phyloP scores from a whole-genome alignment of 2,888 invertebrate species.

The Nemoura dubitans region DNA sequence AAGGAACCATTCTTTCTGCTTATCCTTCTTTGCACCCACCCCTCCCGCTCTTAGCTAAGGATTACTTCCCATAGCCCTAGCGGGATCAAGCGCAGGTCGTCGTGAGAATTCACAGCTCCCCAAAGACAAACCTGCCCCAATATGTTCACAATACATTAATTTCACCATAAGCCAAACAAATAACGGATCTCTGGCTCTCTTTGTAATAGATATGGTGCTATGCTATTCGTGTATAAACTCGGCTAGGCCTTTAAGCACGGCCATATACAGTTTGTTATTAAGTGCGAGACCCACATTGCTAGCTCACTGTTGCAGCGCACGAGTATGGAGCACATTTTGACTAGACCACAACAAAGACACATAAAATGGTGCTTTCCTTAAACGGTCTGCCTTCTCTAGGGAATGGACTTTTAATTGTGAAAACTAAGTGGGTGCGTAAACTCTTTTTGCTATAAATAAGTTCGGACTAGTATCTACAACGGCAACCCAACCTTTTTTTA shows the following conservation, averaged over 20 bases:
- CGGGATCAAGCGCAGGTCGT: slow-evolving; percentile 16
- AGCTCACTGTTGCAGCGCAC: neutral
- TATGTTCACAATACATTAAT: slow-evolving; percentile 43
- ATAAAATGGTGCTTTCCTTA: neutral
- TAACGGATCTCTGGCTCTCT: slow-evolving; percentile 28
- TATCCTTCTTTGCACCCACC: slow-evolving; percentile 34
- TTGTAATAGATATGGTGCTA: slow-evolving; percentile 35
- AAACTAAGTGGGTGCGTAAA: neutral
- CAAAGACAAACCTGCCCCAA: slow-evolving; percentile 38
- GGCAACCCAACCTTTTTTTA: too few relatives aligned
- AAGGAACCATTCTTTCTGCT: slow-evolving; percentile 40
- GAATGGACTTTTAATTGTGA: neutral
- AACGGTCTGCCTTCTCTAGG: neutral
- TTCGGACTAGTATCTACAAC: neutral
- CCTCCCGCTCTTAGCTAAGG: slow-evolving; percentile 33
- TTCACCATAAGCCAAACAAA: slow-evolving; percentile 41
- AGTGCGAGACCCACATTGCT: neutral
- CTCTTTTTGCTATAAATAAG: slow-evolving; percentile 5
- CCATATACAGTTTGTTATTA: slow-evolving; percentile 29
- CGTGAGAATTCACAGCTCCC: slow-evolving; percentile 42
- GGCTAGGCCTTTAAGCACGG: slow-evolving; percentile 35
- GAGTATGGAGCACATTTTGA: neutral
- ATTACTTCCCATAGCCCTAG: slow-evolving; percentile 24
- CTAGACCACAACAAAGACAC: slow-evolving; percentile 1
- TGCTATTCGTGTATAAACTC: slow-evolving; percentile 29